A percentile compares a stretch with the other conserved stretches of the same genome.
These are phyloP conservation scores for Parnassius smintheus DNA, from an alignment of 2,888 invertebrate genomes.

Conservation along the genomic window DNA sequence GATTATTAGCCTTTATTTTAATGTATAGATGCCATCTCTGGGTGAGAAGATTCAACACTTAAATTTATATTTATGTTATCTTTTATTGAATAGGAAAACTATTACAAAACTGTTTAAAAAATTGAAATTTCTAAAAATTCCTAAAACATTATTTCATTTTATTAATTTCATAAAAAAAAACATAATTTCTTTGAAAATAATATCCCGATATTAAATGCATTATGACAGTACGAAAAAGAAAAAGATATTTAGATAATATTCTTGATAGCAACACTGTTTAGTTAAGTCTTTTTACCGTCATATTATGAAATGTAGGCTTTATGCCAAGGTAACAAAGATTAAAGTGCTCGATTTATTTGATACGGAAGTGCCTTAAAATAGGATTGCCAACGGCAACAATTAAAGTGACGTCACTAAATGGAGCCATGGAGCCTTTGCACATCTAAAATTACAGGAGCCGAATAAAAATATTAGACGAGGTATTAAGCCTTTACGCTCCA, in stretches of 20 bases:
- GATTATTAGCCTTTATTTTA: constrained; percentile 12
- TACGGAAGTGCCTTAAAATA: constrained; percentile 76
- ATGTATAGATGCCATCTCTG: constrained; percentile 36
- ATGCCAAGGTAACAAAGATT: constrained; percentile 45
- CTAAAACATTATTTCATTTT: no score
- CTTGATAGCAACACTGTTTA: constrained; percentile 47
- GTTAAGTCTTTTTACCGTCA: constrained; percentile 49
- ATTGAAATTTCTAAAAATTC: background rate
- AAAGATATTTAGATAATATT: constrained; percentile 32
- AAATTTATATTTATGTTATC: background rate
- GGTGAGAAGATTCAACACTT: constrained; percentile 32
- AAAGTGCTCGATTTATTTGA: constrained; percentile 48
- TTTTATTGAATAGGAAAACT: background rate
- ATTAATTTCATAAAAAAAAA: no score
- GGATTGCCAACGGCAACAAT: constrained; percentile 80
- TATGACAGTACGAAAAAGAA: background rate
- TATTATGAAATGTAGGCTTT: constrained; percentile 53
- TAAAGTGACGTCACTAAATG: constrained; percentile 75
- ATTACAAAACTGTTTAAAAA: background rate
- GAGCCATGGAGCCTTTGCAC: constrained; percentile 48
- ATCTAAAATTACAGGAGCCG: constrained; percentile 76
- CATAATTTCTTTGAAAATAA: no score
- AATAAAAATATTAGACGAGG: constrained; percentile 63
- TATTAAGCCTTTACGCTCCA: constrained; percentile 53
- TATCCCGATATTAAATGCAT: no score